Evolutionary conservation across 2,888 invertebrate genomes (phyloP), one percentile per base, ranked within the genome.

Genomic region (Trileptium ribeirensis): DNA sequence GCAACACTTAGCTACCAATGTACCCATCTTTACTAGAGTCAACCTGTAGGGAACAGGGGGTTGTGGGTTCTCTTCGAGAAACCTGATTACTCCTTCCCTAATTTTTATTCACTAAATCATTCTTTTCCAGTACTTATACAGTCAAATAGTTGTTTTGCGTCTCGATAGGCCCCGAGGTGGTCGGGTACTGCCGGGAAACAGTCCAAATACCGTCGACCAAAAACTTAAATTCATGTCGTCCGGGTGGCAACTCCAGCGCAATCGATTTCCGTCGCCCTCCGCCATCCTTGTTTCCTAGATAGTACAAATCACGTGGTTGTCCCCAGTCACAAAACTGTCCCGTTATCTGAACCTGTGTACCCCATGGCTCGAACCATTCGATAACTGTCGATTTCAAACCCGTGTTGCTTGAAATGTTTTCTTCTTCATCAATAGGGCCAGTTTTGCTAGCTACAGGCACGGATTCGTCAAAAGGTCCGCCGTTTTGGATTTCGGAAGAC

Each of bases 191-290:
- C 51, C 51, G 51, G 51, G 51, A 51, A 8, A 51, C 8, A 15
- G 51, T 51, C 51, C 51, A 51, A 51, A 51, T 51, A 15, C 77
- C 77, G n/a, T 79, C 77, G 38, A 81, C 78, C 33, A 81, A 1
- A 64, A 81, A 81, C 38, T 81, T 81, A 37, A 81, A 81, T 40
- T 81, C 78, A 29, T 79, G 36, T 29, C 51, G 38, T n/a, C 77
- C 80, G 34, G 8, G 24, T n/a, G 78, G 75, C 40, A 79, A 31
- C 2, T 78, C 38, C 1, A 80, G 2, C 8, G 15, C 33, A 24
- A 77, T 24, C 51, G 51, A 51, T 24, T 24, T 51, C 8, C 51
- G 8, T n/a, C n/a, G n/a, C n/a, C n/a, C n/a, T n/a, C n/a, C n/a
- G 8, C 51, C 51, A 15, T 51, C 8, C 51, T 51, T 51, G 8